Conservation (phyloP, 2,797 vertebrate species). For the Acrocephalus scirpaceus region DNA sequence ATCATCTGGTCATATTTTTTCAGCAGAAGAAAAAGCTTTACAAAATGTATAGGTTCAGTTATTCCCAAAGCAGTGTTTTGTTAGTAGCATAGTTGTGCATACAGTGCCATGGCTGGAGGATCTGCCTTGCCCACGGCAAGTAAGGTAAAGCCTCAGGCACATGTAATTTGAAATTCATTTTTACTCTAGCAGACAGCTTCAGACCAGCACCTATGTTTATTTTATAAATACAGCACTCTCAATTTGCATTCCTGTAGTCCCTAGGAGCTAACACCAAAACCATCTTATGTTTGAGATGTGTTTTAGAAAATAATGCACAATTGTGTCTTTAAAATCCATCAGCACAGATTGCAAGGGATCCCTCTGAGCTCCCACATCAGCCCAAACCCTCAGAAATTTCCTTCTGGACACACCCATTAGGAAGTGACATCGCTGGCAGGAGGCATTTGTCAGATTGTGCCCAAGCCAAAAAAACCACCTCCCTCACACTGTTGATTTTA, state of each 20-base stretch:
- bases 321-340: slow-evolving; percentile 41
- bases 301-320: slow-evolving; percentile 54
- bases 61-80: slow-evolving; percentile 64
- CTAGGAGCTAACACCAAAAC: slow-evolving; percentile 39
- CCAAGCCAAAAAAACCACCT: background rate
- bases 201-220: slow-evolving; percentile 62
- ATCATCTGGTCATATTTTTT: slow-evolving; percentile 9
- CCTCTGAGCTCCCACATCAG: background rate
- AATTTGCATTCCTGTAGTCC: slow-evolving; percentile 31
- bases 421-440: background rate
- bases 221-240: slow-evolving; percentile 45
- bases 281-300: background rate
- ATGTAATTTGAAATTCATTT: slow-evolving; percentile 72
- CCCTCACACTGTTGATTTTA: background rate
- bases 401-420: background rate
- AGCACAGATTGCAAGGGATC: background rate
- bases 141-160: slow-evolving; percentile 66
- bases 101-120: slow-evolving; percentile 44
- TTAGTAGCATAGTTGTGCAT: slow-evolving; percentile 47
- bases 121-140: slow-evolving; percentile 71
- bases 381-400: background rate
- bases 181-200: slow-evolving; percentile 52
- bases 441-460: background rate
- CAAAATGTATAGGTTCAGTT: slow-evolving; percentile 58
- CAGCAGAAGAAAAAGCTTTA: slow-evolving; percentile 33